Base-by-base conservation (phyloP, 2,113 vertebrate genomes). In the Panurus biarmicus region DNA sequence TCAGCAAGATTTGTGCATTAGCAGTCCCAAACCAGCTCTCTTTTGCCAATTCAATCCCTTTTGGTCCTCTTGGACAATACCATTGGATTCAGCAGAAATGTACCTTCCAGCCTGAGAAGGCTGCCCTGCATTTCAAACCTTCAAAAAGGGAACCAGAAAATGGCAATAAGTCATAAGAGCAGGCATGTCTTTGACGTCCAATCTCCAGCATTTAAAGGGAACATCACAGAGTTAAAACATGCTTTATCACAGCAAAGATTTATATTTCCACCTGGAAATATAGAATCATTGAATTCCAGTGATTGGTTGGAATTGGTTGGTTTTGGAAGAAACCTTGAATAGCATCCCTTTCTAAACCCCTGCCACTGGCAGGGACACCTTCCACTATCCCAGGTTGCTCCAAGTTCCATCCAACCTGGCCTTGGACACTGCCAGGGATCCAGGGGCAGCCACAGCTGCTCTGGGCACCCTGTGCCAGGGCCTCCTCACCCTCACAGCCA, bases 311-410 rank as follows among this genome's bases (percentile, higher is more conserved):
- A n/a, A 71, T 62, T 61, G 33, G 22, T 6, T 53, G 7, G 10
- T 31, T 28, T 83, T 61, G 38, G 36, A 61, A 51, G 16, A 23
- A 20, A 71, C 31, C 10, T 60, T 29, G 36, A 82, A 29, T 29
- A 24, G 9, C 2, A 71, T 35, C 16, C 15, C 20, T 35, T 71
- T 61, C 21, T 35, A 71, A 81, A 40, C 4, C 7, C 53, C 19
- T 42, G 35, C 19, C 44, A 60, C 2, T 9, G 12, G 29, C 36
- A 66, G 33, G 12, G 33, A 45, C 40, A 56, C 5, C 7, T 36
- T 2, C 26, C n/a, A 31, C 33, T 15, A 0, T 2, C 10, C 38
- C 28, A 62, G 17, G 38, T 0, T 33, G 42, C 24, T 74, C 7
- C 70, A 5, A 64, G 12, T 22, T n/a, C 3, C 1, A 0, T 15